Percentiles rank a stretch among this genome's conserved stretches.
These are phyloP conservation scores for Xestobium rufovillosum DNA, from an alignment of 2,888 invertebrate genomes.

Conservation along the genomic window DNA sequence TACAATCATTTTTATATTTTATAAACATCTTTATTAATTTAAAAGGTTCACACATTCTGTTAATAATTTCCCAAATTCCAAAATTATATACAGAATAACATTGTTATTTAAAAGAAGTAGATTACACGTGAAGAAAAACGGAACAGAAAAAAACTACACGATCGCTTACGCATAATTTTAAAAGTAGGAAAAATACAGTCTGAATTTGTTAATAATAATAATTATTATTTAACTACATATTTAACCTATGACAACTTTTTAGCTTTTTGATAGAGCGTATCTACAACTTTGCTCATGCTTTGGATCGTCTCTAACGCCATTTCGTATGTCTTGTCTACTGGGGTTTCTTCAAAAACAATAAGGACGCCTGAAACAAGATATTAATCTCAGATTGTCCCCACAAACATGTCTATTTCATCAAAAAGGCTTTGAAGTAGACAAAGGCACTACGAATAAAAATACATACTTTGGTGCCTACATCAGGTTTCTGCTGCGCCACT, in stretches of 20 bases:
- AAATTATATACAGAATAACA: not conserved
- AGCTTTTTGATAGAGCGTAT: conserved; percentile 97
- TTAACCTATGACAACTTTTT: conserved; percentile 85
- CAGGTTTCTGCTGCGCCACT: no score
- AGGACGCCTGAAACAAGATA: conserved; percentile 59
- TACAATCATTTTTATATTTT: no score
- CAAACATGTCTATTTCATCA: no score
- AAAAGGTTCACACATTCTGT: not conserved
- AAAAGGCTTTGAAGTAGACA: no score
- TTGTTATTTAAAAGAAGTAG: not conserved
- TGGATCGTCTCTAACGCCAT: conserved; percentile 95
- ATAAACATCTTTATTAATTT: conserved; percentile 2
- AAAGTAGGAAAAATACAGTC: conserved; percentile 37
- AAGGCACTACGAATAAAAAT: no score
- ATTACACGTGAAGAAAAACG: not conserved
- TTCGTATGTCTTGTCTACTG: conserved; percentile 94
- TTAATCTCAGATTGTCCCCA: no score
- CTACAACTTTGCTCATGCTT: conserved; percentile 99
- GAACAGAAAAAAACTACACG: conserved; percentile 1
- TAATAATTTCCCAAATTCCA: not conserved
- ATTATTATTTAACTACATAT: conserved; percentile 21
- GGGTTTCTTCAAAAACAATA: conserved; percentile 93
- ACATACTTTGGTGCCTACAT: no score
- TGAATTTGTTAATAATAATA: conserved; percentile 22
- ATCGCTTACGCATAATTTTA: conserved; percentile 10